Conservation (phyloP, 2,113 vertebrate species). For the Onychostruthus taczanowskii region DNA sequence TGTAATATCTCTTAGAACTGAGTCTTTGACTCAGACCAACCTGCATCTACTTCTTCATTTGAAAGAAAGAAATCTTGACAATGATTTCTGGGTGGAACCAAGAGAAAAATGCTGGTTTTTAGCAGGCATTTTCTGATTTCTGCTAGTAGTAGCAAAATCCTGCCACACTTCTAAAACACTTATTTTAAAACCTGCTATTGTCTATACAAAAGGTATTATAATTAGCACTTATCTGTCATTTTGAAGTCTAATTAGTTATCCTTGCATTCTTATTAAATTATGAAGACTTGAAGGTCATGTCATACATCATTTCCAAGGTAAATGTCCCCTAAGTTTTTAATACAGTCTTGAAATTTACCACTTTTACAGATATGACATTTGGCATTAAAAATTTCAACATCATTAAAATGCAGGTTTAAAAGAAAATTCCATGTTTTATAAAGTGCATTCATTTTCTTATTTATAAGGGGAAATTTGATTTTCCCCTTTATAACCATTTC, state of each 20-base stretch:
- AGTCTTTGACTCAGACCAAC: neutral
- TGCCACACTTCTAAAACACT: neutral
- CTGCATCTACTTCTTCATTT: neutral
- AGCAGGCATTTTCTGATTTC: neutral
- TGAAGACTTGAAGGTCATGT: conserved; percentile 28
- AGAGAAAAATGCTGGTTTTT: neutral
- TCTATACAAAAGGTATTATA: neutral
- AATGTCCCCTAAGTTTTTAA: neutral
- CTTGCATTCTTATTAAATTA: conserved; percentile 3
- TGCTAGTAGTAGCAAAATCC: neutral
- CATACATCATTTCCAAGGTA: conserved; percentile 6
- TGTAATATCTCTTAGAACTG: neutral
- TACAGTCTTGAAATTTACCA: conserved; percentile 7
- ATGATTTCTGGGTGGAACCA: neutral
- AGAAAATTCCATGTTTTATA: neutral
- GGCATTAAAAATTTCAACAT: neutral
- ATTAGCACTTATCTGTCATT: conserved; percentile 35
- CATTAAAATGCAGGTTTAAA: neutral
- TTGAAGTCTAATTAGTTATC: conserved; percentile 25
- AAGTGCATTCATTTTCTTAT: neutral
- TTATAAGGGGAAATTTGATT: neutral
- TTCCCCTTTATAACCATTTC: neutral
- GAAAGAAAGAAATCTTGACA: neutral
- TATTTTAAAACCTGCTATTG: neutral
- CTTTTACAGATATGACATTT: neutral